phyloP scores from a whole-genome alignment of 2,797 vertebrate genomes.

The Rallus crepitans region DNA sequence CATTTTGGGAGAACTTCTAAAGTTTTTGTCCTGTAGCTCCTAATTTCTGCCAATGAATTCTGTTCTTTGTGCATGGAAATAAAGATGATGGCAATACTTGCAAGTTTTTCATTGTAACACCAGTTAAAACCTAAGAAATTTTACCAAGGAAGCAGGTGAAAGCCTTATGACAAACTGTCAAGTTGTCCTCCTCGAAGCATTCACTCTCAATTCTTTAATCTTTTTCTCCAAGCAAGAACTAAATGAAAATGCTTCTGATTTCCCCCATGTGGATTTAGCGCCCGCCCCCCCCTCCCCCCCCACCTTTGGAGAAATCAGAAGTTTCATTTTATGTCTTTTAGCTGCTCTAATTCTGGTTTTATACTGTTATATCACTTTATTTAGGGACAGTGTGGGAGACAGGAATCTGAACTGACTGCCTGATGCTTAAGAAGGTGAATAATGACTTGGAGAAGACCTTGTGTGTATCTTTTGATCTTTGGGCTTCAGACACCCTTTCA shows the following conservation, averaged over 20 bases:
- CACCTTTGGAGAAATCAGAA: background rate
- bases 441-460: slow-evolving; percentile 59
- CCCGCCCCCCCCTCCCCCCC: background rate
- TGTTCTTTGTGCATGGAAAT: background rate
- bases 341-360: background rate
- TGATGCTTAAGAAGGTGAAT: slow-evolving; percentile 54
- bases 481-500: slow-evolving; percentile 54
- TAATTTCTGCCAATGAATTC: background rate
- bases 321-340: background rate
- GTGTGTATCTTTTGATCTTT: slow-evolving; percentile 40
- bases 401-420: slow-evolving; percentile 15
- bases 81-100: background rate
- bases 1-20: background rate
- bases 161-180: background rate
- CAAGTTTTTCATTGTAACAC: background rate
- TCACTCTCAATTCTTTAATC: background rate
- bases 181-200: background rate
- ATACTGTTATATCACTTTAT: background rate
- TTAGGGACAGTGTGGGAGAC: background rate
- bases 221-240: no score
- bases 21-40: background rate
- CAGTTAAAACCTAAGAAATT: background rate
- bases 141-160: background rate
- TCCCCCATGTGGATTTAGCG: fast-evolving
- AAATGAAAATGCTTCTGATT: background rate